Evolutionary conservation across 1,140 invertebrate species (phyloP), one percentile per base, ranked within the genome.

Genomic region (Lepidurus apus): DNA sequence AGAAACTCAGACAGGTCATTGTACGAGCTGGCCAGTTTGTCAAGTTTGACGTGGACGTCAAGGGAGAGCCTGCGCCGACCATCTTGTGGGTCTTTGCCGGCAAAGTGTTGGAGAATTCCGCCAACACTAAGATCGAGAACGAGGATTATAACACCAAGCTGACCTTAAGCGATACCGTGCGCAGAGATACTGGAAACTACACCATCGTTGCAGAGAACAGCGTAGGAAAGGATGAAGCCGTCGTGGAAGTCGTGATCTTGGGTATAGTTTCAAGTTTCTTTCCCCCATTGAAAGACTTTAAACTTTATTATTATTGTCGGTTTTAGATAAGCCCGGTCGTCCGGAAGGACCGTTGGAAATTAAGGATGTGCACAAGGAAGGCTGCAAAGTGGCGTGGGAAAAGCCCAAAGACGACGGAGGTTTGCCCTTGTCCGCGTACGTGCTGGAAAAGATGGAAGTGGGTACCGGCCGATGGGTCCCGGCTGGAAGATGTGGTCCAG

Each of bases 381-480:
- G 95, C 42, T 96, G 94, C 83, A 98, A 96, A 83, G 86, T 99
- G 7, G 92, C 93, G 81, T 99, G 98, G 98, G 93, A 94, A 21
- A 94, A 95, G 83, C 95, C 97, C 9, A 94, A 93, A 84, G 96
- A 99, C 84, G 95, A 98, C 82, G 97, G 97, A 79, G 96, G 96
- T 74, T 86, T 96, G 44, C 96, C 97, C 7, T 88, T 99, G 74
- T 93, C 92, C 42, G 91, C 92, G 11, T 98, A 96, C 84, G 86
- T 96, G 17, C 87, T 98, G 78, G 97, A 99, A 85, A 97, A 97
- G 87, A 94, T 96, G 91, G 95, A 97, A 83, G 88, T 89, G 0
- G 88, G 91, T 34, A 93, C 93, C 13, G 94, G 94, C 65, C 93
- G 94, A 86, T 95, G 94, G 92, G 89, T 92, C 44, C 93, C 94